Evolutionary conservation across 2,888 invertebrate species (phyloP).

Genomic region (Caenorhabditis sinica): DNA sequence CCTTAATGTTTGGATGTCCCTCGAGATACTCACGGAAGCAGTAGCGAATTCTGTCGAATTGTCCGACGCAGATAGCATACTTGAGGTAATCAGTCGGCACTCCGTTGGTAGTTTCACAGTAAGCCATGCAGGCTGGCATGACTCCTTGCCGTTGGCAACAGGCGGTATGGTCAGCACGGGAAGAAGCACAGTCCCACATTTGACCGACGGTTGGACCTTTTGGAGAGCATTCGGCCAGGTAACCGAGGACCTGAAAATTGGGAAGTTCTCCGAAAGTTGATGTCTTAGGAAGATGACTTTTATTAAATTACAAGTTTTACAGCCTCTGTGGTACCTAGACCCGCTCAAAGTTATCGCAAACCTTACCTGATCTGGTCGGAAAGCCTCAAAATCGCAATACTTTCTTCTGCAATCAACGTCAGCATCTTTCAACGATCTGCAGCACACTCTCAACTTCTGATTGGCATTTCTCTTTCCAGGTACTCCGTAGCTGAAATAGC

Average conservation of each 20-base stretch:
- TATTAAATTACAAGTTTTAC: no score
- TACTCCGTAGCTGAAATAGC: slow-evolving; percentile 43
- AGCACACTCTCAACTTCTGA: slow-evolving; percentile 82
- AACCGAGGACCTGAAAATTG: slow-evolving; percentile 80
- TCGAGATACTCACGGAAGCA: slow-evolving; percentile 83
- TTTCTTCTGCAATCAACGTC: slow-evolving; percentile 81
- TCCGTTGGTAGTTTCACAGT: slow-evolving; percentile 82
- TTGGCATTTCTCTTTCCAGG: slow-evolving; percentile 59
- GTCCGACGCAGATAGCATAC: slow-evolving; percentile 82
- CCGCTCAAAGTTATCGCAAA: background rate
- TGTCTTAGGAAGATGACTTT: no score
- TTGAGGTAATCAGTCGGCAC: slow-evolving; percentile 83
- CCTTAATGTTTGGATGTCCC: slow-evolving; percentile 73
- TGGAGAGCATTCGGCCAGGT: slow-evolving; percentile 80
- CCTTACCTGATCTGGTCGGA: slow-evolving; percentile 82
- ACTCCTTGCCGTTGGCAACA: slow-evolving; percentile 80
- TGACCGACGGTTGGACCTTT: slow-evolving; percentile 81
- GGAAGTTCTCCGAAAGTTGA: no score
- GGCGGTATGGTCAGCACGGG: slow-evolving; percentile 81
- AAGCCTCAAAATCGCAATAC: slow-evolving; percentile 83
- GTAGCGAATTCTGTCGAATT: slow-evolving; percentile 82
- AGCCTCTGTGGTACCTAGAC: no score
- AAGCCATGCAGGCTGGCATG: slow-evolving; percentile 80
- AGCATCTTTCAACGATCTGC: slow-evolving; percentile 74
- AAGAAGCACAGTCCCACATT: slow-evolving; percentile 83